These are phyloP conservation scores for Drosophila rufa DNA, from an alignment of 1,140 invertebrate genomes.

Conservation along the genomic window DNA sequence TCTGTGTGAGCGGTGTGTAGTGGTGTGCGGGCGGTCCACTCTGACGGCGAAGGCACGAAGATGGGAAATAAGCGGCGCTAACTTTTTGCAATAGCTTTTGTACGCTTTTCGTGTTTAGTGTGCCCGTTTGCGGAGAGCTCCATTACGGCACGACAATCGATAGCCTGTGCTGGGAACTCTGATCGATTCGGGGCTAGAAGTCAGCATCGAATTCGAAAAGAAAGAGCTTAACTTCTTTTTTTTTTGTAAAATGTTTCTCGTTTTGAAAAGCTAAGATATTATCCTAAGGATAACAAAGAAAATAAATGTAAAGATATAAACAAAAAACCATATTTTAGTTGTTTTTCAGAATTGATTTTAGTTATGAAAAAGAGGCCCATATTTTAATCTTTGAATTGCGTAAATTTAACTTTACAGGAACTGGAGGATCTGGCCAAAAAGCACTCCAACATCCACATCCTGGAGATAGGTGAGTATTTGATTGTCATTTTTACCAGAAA, in stretches of 20 bases:
- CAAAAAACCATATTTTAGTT: too few relatives aligned
- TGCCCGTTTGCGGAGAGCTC: background rate
- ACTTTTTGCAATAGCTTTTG: conserved; percentile 78
- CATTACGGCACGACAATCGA: conserved; percentile 5
- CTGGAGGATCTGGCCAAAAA: conserved; percentile 87
- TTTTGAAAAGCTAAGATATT: too few relatives aligned
- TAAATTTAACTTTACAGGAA: conserved; percentile 86
- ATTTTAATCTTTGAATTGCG: too few relatives aligned
- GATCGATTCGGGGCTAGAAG: background rate
- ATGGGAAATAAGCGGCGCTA: conserved; percentile 73
- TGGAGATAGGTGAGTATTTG: conserved; percentile 88
- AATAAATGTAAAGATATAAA: too few relatives aligned
- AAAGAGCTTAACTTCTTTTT: too few relatives aligned
- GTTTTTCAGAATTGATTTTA: too few relatives aligned
- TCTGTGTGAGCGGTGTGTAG: conserved; percentile 16
- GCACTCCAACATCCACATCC: conserved; percentile 88
- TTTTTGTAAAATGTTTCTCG: background rate
- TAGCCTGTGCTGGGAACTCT: background rate
- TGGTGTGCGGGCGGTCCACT: conserved; percentile 13
- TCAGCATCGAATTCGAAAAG: background rate
- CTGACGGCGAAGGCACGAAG: conserved; percentile 51
- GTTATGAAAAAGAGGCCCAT: too few relatives aligned
- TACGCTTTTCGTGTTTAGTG: conserved; percentile 46
- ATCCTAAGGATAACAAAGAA: too few relatives aligned
- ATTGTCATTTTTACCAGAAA: background rate